Conservation (phyloP, 1,140 invertebrate genomes). For the Trichonephila inaurata region DNA sequence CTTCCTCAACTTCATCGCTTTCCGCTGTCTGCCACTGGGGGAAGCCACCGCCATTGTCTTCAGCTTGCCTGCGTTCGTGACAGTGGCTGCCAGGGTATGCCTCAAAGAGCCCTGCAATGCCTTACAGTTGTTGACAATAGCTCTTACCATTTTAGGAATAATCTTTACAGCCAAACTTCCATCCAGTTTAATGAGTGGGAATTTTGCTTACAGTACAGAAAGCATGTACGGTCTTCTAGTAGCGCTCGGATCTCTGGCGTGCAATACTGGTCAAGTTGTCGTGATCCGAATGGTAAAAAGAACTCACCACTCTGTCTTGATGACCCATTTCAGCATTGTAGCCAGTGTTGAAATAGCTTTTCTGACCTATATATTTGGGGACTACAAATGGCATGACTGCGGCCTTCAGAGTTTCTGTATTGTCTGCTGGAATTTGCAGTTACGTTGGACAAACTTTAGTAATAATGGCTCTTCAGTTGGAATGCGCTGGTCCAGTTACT, state of each 20-base stretch:
- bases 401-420: slow-evolving; percentile 89
- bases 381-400: slow-evolving; percentile 89
- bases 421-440: slow-evolving; percentile 90
- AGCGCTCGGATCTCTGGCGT: slow-evolving; percentile 91
- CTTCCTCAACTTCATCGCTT: slow-evolving; percentile 93
- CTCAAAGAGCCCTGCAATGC: slow-evolving; percentile 93
- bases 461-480: slow-evolving; percentile 91
- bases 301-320: slow-evolving; percentile 92
- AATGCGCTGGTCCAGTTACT: slow-evolving; percentile 94
- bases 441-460: slow-evolving; percentile 93
- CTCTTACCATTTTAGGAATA: slow-evolving; percentile 91
- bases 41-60: slow-evolving; percentile 95
- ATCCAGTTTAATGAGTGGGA: slow-evolving; percentile 69
- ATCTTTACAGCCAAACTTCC: slow-evolving; percentile 89
- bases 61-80: slow-evolving; percentile 94
- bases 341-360: slow-evolving; percentile 89
- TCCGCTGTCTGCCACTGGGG: slow-evolving; percentile 92
- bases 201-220: not conserved
- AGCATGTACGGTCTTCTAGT: slow-evolving; percentile 87
- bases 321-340: slow-evolving; percentile 93
- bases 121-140: slow-evolving; percentile 90
- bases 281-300: slow-evolving; percentile 91
- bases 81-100: slow-evolving; percentile 92
- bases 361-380: slow-evolving; percentile 88
- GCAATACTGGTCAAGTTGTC: slow-evolving; percentile 93